Percentiles rank a stretch among this genome's conserved stretches.
phyloP scores from a whole-genome alignment of 2,113 vertebrate species.

The Leucoraja erinaceus region DNA sequence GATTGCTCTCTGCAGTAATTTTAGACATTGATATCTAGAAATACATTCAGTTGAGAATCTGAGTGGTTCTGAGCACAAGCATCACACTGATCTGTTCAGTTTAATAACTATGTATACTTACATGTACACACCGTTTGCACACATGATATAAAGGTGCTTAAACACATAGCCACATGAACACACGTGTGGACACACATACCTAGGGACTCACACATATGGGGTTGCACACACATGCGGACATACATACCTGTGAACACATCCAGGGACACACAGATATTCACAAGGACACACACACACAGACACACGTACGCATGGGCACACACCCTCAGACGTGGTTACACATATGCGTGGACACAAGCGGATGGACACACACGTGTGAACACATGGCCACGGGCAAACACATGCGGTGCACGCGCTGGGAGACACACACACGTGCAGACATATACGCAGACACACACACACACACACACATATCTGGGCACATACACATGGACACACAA shows the following conservation, averaged over 20 bases:
- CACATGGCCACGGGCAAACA: not conserved
- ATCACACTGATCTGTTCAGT: too few species aligned
- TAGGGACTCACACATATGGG: not conserved
- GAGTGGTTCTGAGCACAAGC: too few species aligned
- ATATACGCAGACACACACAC: not conserved
- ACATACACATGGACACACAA: too few species aligned
- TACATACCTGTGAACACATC: not conserved
- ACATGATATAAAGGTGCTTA: not conserved
- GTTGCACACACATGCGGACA: not conserved
- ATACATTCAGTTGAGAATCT: too few species aligned
- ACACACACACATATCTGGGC: not conserved
- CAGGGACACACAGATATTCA: not conserved
- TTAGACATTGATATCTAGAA: not conserved
- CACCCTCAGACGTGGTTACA: too few species aligned
- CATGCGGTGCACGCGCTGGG: too few species aligned
- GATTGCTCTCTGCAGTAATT: not conserved
- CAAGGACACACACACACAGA: too few species aligned
- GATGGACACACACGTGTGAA: not conserved
- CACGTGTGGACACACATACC: not conserved
- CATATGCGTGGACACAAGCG: too few species aligned
- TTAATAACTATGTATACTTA: not conserved
- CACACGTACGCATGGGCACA: not conserved
- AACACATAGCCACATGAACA: not conserved
- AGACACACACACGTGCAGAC: not conserved
- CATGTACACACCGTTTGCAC: not conserved